Evolutionary conservation across 2,888 invertebrate species (phyloP).

Genomic region (Drosophila neutralis): DNA sequence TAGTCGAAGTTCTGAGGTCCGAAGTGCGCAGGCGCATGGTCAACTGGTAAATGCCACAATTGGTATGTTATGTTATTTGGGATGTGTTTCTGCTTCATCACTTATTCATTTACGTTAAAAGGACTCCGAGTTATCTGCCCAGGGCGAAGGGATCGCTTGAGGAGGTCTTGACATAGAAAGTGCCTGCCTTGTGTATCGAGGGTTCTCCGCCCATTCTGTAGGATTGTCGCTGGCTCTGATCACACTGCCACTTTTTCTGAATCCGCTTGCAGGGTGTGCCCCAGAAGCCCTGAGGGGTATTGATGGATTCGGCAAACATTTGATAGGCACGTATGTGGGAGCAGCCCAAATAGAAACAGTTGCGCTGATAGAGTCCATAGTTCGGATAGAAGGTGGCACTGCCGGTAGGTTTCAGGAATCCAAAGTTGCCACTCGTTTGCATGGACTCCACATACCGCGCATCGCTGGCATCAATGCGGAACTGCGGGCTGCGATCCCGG

Average conservation of each 20-base stretch:
- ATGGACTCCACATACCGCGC: slow-evolving; percentile 84
- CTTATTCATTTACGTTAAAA: background rate
- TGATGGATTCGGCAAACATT: slow-evolving; percentile 83
- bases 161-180: slow-evolving; percentile 79
- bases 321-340: slow-evolving; percentile 81
- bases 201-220: slow-evolving; percentile 82
- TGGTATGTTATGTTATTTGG: background rate
- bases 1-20: background rate
- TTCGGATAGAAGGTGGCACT: slow-evolving; percentile 84
- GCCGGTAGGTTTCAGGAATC: slow-evolving; percentile 80
- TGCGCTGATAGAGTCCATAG: slow-evolving; percentile 79
- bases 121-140: slow-evolving; percentile 46
- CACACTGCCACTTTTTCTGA: slow-evolving; percentile 70
- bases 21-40: background rate
- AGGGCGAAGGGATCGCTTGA: slow-evolving; percentile 72
- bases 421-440: slow-evolving; percentile 83
- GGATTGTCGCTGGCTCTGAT: slow-evolving; percentile 57
- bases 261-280: slow-evolving; percentile 73
- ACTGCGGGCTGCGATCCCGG: slow-evolving; percentile 63
- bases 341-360: slow-evolving; percentile 79
- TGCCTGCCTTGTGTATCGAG: slow-evolving; percentile 66
- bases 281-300: slow-evolving; percentile 76
- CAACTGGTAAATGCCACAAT: background rate
- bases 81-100: background rate
- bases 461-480: slow-evolving; percentile 82